Conservation (phyloP, 1,140 invertebrate genomes). For the Oncopodura yosiiana region DNA sequence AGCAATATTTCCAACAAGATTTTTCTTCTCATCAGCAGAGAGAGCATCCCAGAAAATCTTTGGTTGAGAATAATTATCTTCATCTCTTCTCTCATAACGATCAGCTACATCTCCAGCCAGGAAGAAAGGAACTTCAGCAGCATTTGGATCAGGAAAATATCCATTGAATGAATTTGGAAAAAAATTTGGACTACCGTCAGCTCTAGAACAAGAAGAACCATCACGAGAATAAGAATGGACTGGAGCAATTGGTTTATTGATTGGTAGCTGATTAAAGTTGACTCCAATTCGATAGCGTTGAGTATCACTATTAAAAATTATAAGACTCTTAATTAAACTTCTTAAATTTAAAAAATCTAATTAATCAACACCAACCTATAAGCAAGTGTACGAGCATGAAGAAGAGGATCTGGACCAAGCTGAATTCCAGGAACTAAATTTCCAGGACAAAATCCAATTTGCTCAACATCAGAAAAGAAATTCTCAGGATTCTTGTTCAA, state of each 20-base stretch:
- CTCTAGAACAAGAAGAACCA: conserved; percentile 42
- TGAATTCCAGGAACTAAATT: conserved; percentile 50
- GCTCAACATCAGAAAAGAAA: conserved; percentile 89
- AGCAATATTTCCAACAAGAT: too few relatives aligned
- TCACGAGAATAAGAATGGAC: conserved; percentile 52
- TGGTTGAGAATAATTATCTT: conserved; percentile 86
- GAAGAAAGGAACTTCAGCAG: conserved; percentile 31
- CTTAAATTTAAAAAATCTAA: too few relatives aligned
- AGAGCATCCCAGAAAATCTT: too few relatives aligned
- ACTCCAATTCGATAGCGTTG: conserved; percentile 61
- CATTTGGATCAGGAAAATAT: conserved; percentile 50
- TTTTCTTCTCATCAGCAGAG: too few relatives aligned
- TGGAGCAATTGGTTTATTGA: conserved; percentile 49
- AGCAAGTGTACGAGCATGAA: conserved; percentile 75
- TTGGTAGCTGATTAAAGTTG: conserved; percentile 54
- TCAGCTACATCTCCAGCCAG: neutral
- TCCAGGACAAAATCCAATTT: conserved; percentile 55
- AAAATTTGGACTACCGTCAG: conserved; percentile 50
- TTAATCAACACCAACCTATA: too few relatives aligned
- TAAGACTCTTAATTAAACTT: too few relatives aligned
- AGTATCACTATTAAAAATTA: too few relatives aligned
- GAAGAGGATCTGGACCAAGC: conserved; percentile 48
- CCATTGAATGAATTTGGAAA: conserved; percentile 54
- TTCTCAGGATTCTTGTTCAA: conserved; percentile 70
- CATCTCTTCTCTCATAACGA: conserved; percentile 66